Base-by-base conservation (phyloP, 2,888 invertebrate species). In the Tenthredo amoena region DNA sequence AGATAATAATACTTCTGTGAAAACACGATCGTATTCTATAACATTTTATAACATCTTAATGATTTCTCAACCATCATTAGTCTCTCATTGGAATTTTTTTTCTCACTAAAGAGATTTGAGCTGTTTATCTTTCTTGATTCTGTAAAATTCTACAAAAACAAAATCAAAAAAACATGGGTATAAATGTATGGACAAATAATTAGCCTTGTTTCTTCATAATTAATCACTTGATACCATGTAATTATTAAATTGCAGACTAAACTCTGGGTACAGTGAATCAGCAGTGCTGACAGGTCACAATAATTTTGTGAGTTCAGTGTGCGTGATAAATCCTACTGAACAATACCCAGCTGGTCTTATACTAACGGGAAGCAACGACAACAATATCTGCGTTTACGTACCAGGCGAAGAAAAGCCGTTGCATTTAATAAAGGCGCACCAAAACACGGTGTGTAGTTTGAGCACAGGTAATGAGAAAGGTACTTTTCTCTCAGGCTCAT, bases 331-430 rank as follows among this genome's bases (percentile, higher is more conserved):
- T 74, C 96, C 97, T 0, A 95, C 95, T 87, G 94, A 95, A 87
- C 94, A 95, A 31, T 96, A 96, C 91, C 97, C 97, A 0, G 95
- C 96, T 86, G 98, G 98, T 2, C 94, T 98, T 85, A 96, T 99
- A 84, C 94, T 98, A 84, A 98, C 98, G 5, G 99, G 98, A 26
- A 97, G 98, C 90, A 97, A 98, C 94, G 99, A 99, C 93, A 96
- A 96, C 86, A 96, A 95, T 15, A 97, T 99, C 90, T 95, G 97
- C 89, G 96, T 97, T 9, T 99, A 97, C 92, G 95, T 96, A 87
- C 95, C 96, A 2, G 96, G 96, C 37, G 96, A 96, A 87, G 95
- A 95, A 26, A 94, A 95, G 76, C 96, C 98, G 0, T 94, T 96
- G 50, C 94, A 96, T 77, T 96, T 95, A 50, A 94, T 98, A 7